Percentiles rank a stretch among this genome's conserved stretches.
Evolutionary conservation across 2,113 vertebrate genomes (phyloP).

Genomic region (Ptilorrhoa leucosticta): DNA sequence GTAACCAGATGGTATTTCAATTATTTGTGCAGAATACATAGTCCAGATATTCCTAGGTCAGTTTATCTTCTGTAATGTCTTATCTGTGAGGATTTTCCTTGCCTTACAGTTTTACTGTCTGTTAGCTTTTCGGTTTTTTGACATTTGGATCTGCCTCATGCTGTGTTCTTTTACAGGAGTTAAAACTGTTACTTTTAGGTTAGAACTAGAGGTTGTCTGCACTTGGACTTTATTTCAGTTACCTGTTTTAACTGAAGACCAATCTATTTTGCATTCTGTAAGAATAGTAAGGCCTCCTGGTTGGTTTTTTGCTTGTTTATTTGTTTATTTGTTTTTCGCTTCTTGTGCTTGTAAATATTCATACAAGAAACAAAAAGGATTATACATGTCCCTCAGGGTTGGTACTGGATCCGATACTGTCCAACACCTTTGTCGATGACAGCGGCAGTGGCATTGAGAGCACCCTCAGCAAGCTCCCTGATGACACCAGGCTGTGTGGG

Average conservation of each 20-base stretch:
- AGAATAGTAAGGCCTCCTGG: not conserved
- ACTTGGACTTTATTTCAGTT: not conserved
- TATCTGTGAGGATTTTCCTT: not conserved
- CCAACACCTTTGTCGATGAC: not conserved
- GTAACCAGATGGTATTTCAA: not conserved
- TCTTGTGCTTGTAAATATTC: not conserved
- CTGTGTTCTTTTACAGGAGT: not conserved
- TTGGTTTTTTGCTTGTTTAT: not conserved
- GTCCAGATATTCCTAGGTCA: not conserved
- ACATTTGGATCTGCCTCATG: not conserved
- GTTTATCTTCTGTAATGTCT: not conserved
- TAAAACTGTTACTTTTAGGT: not conserved
- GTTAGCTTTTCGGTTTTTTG: not conserved
- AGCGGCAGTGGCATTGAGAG: not conserved
- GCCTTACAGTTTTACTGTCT: not conserved
- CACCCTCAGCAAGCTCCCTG: not conserved
- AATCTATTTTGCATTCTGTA: not conserved
- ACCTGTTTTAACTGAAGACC: not conserved
- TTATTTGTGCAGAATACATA: not conserved
- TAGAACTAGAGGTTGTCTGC: not conserved
- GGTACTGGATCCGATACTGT: rapidly evolving
- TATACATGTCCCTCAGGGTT: rapidly evolving
- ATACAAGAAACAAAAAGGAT: not conserved
- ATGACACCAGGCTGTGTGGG: not conserved
- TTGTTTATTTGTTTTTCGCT: not conserved